Base-by-base conservation (phyloP, 30 jellyfish, hydroid and myxozoan genomes). In the Aurelia aurita complex sp. Pacific region DNA sequence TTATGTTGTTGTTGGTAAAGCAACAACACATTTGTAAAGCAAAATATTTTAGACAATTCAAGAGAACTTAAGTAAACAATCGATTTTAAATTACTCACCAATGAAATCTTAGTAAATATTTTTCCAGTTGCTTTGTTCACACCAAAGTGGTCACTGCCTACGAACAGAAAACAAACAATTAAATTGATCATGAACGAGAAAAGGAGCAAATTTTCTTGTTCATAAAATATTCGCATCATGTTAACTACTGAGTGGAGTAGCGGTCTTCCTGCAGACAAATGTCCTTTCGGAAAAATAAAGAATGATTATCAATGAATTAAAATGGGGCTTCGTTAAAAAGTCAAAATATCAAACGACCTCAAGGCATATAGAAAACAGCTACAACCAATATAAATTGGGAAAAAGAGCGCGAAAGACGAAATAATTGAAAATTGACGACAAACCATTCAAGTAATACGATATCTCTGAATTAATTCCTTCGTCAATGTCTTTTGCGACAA, bases 401-500 rank as follows among this genome's bases (percentile, higher is more conserved):
- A 38, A 38, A 5, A 38, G 5, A 38, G 3, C n/a, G 0, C 16
- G 79, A 29, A 69, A 10, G 60, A 23, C 5, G n/a, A 69, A 69
- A 32, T 33, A 40, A 50, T 9, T 12, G 38, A 15, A 51, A 9
- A 46, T 46, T 5, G 35, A 13, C 18, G 2, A 54, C 85, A 8
- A 38, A 82, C 91, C 91, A 9, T 82, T 64, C 10, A 82, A 19
- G 18, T 8, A 9, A 61, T 77, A 87, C 5, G 52, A 34, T n/a
- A 87, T 50, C 46, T 55, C 17, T 10, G 90, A 40, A 70, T 87
- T 87, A 15, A 53, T 13, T 8, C 84, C 87, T 13, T 19, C 73
- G 54, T 87, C 96, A 3, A n/a, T 52, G 63, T 87, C 96, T 2
- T 17, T 15, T 29, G 96, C 96, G 1, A 17, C 4, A 15, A 72